A percentile compares a stretch with the other conserved stretches of the same genome.
Conservation (phyloP, 2,113 vertebrate genomes). For the Triplophysa siluroides region DNA sequence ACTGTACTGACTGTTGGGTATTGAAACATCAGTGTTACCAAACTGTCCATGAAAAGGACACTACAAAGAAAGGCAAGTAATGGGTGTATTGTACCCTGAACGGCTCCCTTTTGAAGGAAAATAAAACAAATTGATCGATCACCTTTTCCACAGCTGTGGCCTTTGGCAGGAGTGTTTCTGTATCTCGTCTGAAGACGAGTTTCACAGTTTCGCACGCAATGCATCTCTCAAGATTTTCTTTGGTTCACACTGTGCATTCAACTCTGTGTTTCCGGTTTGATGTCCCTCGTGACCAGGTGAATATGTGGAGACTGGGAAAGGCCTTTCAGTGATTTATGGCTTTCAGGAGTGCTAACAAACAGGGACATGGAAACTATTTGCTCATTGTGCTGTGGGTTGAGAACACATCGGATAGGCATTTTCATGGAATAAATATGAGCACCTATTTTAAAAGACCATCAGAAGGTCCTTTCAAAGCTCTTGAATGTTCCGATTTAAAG, state of each 20-base stretch:
- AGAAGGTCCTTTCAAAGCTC: slow-evolving; percentile 22
- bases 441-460: slow-evolving; percentile 20
- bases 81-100: slow-evolving; percentile 35
- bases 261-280: slow-evolving; percentile 11
- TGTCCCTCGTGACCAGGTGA: slow-evolving; percentile 31
- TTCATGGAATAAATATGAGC: slow-evolving; percentile 38
- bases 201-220: slow-evolving; percentile 5
- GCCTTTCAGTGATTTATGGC: slow-evolving; percentile 39
- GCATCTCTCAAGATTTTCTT: slow-evolving; percentile 16
- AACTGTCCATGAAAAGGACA: slow-evolving; percentile 20
- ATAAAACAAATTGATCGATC: slow-evolving; percentile 28
- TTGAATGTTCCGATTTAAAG: background rate
- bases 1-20: slow-evolving; percentile 37
- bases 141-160: background rate
- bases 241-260: slow-evolving; percentile 4
- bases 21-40: slow-evolving; percentile 50
- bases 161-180: slow-evolving; percentile 8
- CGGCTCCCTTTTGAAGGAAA: slow-evolving; percentile 2
- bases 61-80: slow-evolving; percentile 5
- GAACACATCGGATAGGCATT: background rate
- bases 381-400: background rate
- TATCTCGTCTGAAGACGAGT: slow-evolving; percentile 3
- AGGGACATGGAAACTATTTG: slow-evolving; percentile 13
- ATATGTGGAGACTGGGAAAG: slow-evolving; percentile 7
- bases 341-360: slow-evolving; percentile 28